Base-by-base conservation (phyloP, 2,113 vertebrate species). In the Meles meles region DNA sequence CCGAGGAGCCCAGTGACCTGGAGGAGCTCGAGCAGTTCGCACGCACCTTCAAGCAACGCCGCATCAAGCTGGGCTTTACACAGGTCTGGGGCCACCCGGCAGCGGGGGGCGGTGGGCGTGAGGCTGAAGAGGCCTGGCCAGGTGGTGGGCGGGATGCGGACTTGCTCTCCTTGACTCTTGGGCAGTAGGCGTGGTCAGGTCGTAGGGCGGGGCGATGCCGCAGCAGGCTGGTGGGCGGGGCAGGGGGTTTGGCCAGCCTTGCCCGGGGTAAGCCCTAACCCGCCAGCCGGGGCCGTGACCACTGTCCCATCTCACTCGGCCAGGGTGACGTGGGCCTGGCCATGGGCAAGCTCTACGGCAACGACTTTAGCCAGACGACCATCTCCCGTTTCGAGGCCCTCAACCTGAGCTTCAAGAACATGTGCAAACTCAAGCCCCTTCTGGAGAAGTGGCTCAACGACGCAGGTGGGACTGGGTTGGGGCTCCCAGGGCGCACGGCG, bases 371-470 rank as follows among this genome's bases (percentile, higher is more conserved):
- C 98, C 99, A 99, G 98, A 99, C 99, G 52, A 99, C 99, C 95
- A 99, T 99, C 98, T 99, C 99, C 47, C 99, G 99, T 98, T 99
- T 99, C 6, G 99, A 99, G 97, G 99, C 99, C 37, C 99, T 99
- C 95, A 99, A 99, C 96, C 98, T 99, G 98, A 99, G 99, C 99
- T 99, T 99, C 98, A 99, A 99, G 98, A 99, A 99, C 98, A 99
- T 99, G 99, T 99, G 99, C 99, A 99, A 99, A 98, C 99, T 99
- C 90, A 99, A 99, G 98, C 99, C 99, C 25, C 99, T 99, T 96
- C 98, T 99, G 97, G 99, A 99, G 98, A 99, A 99, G 98, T 99
- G 99, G 99, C 99, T 99, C 95, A 99, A 98, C 2, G 99, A 99
- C 9, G 99, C 99, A 97, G 99, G 99, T 99, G 92, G 89, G 98